Evolutionary conservation across 2,113 vertebrate genomes (phyloP).

Genomic region (Cololabis saira): DNA sequence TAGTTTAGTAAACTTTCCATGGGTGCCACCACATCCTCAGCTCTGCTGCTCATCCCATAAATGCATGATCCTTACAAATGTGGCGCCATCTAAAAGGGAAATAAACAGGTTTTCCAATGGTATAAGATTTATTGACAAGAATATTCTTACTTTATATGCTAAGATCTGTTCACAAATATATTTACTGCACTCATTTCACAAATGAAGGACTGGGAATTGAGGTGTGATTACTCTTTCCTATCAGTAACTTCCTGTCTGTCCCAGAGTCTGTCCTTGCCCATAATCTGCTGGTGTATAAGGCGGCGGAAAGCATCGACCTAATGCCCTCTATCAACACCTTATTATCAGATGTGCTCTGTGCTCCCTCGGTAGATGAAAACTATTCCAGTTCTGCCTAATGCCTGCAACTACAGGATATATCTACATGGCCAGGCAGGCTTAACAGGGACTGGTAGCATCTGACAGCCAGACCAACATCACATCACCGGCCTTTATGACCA

Average conservation of each 20-base stretch:
- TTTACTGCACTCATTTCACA: constrained; percentile 7
- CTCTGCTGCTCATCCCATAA: too few relatives aligned
- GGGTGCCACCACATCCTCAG: too few relatives aligned
- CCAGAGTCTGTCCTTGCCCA: constrained; percentile 47
- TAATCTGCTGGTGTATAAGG: constrained; percentile 69
- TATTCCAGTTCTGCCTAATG: constrained; percentile 60
- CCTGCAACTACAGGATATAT: constrained; percentile 62
- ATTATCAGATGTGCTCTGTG: constrained; percentile 63
- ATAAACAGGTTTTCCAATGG: too few relatives aligned
- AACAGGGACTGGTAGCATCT: constrained; percentile 75
- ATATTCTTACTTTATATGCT: too few relatives aligned
- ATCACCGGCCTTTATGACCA: constrained; percentile 48
- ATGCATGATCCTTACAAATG: too few relatives aligned
- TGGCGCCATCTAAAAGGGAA: too few relatives aligned
- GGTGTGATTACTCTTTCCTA: constrained; percentile 53
- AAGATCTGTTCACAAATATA: constrained; percentile 29
- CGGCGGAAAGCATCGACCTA: constrained; percentile 63
- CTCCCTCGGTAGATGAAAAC: constrained; percentile 67
- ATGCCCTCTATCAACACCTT: constrained; percentile 78
- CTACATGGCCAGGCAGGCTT: constrained; percentile 68
- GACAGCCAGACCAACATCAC: constrained; percentile 62
- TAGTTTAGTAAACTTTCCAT: too few relatives aligned
- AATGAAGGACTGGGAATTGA: constrained; percentile 53
- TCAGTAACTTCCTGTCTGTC: constrained; percentile 35
- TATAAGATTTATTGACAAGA: too few relatives aligned